Conservation (phyloP, 2,113 vertebrate species). For the Mungos mungo region DNA sequence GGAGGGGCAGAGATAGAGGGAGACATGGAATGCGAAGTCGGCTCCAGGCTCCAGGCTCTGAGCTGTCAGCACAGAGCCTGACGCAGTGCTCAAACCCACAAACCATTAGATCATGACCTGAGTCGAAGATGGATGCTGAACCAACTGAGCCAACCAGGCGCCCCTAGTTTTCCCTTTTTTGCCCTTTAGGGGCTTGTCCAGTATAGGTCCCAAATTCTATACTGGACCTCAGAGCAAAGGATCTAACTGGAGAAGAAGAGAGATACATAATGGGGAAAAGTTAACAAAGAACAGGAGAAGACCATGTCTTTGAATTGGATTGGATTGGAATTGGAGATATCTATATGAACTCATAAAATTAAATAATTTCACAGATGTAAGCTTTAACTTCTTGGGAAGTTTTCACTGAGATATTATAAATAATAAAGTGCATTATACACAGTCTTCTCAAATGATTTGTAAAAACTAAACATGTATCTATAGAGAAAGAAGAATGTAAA, state of each 20-base stretch:
- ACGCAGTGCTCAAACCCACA: too few relatives aligned
- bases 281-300: background rate
- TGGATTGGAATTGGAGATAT: background rate
- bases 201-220: background rate
- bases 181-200: background rate
- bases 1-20: too few relatives aligned
- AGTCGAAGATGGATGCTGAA: too few relatives aligned
- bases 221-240: background rate
- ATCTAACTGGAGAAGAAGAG: background rate
- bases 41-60: too few relatives aligned
- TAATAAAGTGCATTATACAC: background rate
- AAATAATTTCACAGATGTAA: background rate
- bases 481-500: background rate
- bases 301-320: background rate
- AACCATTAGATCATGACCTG: too few relatives aligned
- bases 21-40: too few relatives aligned
- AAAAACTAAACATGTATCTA: background rate
- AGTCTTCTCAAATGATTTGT: background rate
- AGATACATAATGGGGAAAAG: background rate
- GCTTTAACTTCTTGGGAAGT: background rate
- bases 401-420: background rate
- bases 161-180: background rate
- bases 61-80: too few relatives aligned
- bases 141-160: too few relatives aligned
- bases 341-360: background rate